Evolutionary conservation across 2,113 vertebrate genomes (phyloP).

Genomic region (Genyomyrus donnyi): DNA sequence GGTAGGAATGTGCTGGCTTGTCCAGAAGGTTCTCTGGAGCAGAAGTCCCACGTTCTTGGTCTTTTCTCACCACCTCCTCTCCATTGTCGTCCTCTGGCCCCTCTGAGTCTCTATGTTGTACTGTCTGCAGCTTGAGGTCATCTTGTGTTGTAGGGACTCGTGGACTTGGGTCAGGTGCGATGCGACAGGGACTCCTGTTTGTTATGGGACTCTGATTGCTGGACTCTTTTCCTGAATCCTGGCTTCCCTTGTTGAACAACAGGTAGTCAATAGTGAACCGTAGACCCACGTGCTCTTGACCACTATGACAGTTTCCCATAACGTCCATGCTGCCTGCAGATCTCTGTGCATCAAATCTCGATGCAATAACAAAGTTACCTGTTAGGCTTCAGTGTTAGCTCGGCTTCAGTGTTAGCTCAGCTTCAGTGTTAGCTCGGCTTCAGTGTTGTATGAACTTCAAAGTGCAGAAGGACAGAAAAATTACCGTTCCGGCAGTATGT

Average conservation of each 20-base stretch:
- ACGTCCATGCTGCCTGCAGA: conserved; percentile 40
- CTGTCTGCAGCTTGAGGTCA: conserved; percentile 11
- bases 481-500: background rate
- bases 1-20: conserved; percentile 72
- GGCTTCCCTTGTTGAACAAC: conserved; percentile 55
- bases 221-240: conserved; percentile 37
- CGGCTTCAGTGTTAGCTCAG: too few species aligned
- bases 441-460: background rate
- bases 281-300: conserved; percentile 41
- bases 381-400: background rate
- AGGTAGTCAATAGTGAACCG: conserved; percentile 72
- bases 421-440: too few species aligned
- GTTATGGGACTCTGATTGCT: conserved; percentile 26
- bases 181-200: conserved; percentile 29
- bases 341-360: conserved; percentile 15
- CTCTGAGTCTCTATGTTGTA: conserved; percentile 10
- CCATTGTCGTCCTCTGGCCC: conserved; percentile 30
- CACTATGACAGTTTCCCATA: conserved; percentile 31
- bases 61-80: conserved; percentile 33
- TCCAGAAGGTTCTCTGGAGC: conserved; percentile 28
- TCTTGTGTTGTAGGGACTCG: conserved; percentile 33
- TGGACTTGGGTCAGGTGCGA: conserved; percentile 34
- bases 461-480: background rate
- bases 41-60: conserved; percentile 15
- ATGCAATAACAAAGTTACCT: background rate